These are phyloP conservation scores for Marmota flaviventris DNA, from an alignment of 2,113 vertebrate genomes.

Conservation along the genomic window DNA sequence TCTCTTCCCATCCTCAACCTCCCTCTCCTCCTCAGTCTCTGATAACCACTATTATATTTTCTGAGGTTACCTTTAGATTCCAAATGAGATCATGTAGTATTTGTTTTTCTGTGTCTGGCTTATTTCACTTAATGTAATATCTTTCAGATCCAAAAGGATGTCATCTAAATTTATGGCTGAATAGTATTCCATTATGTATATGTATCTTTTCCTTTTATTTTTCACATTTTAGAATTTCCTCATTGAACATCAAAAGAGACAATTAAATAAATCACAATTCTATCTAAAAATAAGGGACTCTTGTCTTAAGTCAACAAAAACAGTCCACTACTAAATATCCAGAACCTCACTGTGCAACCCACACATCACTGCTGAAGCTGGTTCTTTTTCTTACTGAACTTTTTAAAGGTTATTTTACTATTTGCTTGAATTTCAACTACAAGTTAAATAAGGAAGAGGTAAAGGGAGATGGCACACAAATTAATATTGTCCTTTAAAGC, in stretches of 20 bases:
- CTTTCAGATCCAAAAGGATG: neutral
- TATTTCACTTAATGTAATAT: neutral
- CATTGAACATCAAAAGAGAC: neutral
- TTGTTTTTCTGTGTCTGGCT: neutral
- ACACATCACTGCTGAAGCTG: neutral
- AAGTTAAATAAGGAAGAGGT: neutral
- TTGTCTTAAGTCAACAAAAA: neutral
- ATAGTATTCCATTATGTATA: neutral
- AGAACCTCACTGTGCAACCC: neutral
- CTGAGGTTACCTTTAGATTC: neutral
- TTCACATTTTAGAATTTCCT: constrained; percentile 6
- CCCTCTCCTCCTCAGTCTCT: neutral
- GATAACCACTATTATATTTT: neutral
- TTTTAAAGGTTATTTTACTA: neutral
- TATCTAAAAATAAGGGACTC: neutral
- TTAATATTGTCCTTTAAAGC: neutral
- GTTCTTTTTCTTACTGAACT: neutral
- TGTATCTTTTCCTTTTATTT: neutral
- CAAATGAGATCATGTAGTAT: neutral
- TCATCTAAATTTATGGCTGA: neutral
- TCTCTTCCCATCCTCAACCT: neutral
- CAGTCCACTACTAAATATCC: neutral
- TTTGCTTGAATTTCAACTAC: neutral
- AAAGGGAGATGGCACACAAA: neutral
- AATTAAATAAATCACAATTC: neutral